These are phyloP conservation scores for Agrochola lychnidis DNA, from an alignment of 2,888 invertebrate species.

Conservation along the genomic window DNA sequence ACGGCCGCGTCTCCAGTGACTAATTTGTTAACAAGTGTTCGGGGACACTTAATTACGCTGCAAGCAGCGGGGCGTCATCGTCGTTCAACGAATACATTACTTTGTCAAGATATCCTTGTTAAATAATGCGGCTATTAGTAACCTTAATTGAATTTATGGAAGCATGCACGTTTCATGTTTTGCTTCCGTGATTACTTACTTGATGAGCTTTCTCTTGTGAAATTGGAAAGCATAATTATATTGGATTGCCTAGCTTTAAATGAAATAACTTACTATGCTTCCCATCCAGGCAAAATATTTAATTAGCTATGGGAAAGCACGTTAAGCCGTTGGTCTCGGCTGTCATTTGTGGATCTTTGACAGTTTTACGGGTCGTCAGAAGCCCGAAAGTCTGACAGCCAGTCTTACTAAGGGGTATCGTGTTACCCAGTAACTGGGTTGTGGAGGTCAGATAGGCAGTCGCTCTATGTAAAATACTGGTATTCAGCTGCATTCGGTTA, in stretches of 20 bases:
- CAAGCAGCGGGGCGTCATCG: slow-evolving; percentile 85
- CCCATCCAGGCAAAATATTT: neutral
- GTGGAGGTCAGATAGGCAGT: too few species aligned
- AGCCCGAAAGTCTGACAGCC: too few species aligned
- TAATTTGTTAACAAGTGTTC: slow-evolving; percentile 89
- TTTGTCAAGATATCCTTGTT: slow-evolving; percentile 80
- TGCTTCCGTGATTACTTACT: slow-evolving; percentile 51
- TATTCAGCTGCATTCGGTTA: too few species aligned
- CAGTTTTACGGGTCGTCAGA: too few species aligned
- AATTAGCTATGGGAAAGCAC: neutral
- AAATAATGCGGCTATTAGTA: slow-evolving; percentile 81
- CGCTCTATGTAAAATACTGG: too few species aligned
- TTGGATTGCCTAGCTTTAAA: slow-evolving; percentile 3
- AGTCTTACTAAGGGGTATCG: too few species aligned
- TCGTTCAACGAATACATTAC: slow-evolving; percentile 81
- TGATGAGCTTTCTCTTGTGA: slow-evolving; percentile 23
- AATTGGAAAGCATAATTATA: slow-evolving; percentile 13
- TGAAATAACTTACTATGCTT: neutral
- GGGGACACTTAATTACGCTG: slow-evolving; percentile 84
- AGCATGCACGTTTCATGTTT: slow-evolving; percentile 55
- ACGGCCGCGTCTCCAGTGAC: slow-evolving; percentile 79
- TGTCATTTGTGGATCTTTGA: too few species aligned
- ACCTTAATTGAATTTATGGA: slow-evolving; percentile 78
- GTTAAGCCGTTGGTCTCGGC: too few species aligned
- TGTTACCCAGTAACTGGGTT: too few species aligned